Percentiles rank a stretch among this genome's conserved stretches.
These are phyloP conservation scores for Plusia festucae DNA, from an alignment of 2,888 invertebrate species.

Conservation along the genomic window DNA sequence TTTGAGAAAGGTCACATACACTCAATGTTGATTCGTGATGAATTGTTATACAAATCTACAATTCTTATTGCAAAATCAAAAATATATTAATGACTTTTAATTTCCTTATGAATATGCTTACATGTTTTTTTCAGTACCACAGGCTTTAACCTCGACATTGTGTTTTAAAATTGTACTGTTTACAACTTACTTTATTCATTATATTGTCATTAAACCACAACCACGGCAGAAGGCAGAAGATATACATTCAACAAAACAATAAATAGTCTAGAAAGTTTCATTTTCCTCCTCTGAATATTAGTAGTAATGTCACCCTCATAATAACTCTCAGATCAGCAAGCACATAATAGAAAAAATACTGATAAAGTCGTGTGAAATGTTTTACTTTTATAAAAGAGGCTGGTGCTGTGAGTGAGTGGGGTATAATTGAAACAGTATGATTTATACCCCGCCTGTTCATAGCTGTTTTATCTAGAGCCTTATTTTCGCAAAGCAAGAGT, in stretches of 20 bases:
- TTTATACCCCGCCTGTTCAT: constrained; percentile 69
- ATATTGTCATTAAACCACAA: no score
- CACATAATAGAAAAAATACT: constrained; percentile 43
- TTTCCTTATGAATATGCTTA: no score
- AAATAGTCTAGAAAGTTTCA: neutral
- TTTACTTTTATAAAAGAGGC: constrained; percentile 52
- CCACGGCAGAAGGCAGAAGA: no score
- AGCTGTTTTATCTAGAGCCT: constrained; percentile 56
- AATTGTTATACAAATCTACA: no score
- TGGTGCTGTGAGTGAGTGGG: constrained; percentile 66
- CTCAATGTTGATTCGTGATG: no score
- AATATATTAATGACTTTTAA: no score
- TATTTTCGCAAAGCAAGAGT: constrained; percentile 53
- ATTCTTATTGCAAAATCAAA: no score
- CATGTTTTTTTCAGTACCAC: no score
- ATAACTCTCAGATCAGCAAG: constrained; percentile 31
- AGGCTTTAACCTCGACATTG: no score
- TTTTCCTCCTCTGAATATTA: constrained; percentile 25
- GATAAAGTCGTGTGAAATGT: constrained; percentile 58
- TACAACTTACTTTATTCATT: no score
- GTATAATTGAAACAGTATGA: constrained; percentile 82
- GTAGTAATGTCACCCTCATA: constrained; percentile 27
- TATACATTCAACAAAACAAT: constrained; percentile 2
- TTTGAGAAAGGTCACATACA: no score
- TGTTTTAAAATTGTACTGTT: no score